phyloP scores from a whole-genome alignment of 2,113 vertebrate genomes.

The human (Homo sapiens) region GRCh38 chr9:65137001-65137500 shows the following conservation, averaged over 20 bases:
- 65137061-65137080: background rate
- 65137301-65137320: too few species aligned
- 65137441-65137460: too few species aligned
- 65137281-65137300: too few species aligned
- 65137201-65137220: rapidly evolving
- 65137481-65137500: too few species aligned
- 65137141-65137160: background rate
- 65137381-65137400: too few species aligned
- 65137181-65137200: background rate
- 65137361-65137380: too few species aligned
- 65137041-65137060: background rate
- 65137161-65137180: background rate
- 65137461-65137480: too few species aligned
- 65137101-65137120: background rate
- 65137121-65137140: background rate
- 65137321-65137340: too few species aligned
- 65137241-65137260: background rate
- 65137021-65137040: background rate
- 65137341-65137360: too few species aligned
- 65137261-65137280: background rate
- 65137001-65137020: background rate
- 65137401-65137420: too few species aligned
- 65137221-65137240: background rate
- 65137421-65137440: too few species aligned
- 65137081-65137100: background rate